phyloP scores from a whole-genome alignment of 2,888 invertebrate genomes.

The Tetranychus piercei region DNA sequence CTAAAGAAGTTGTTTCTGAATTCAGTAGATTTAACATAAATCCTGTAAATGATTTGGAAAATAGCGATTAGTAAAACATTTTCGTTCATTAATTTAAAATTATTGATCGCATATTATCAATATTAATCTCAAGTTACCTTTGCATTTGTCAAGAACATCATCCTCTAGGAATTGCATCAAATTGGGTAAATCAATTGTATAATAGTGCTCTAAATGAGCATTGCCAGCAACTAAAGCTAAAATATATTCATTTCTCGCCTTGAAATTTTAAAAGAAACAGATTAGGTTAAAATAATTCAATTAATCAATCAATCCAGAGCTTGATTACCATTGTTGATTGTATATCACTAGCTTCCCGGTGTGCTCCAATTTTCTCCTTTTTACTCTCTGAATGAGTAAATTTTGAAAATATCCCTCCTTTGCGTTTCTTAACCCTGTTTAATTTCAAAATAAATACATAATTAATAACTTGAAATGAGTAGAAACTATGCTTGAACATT shows the following conservation, averaged over 20 bases:
- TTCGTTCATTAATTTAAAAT: neutral
- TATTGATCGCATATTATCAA: no score
- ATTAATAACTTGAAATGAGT: slow-evolving; percentile 9
- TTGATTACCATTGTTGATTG: slow-evolving; percentile 48
- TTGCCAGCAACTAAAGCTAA: slow-evolving; percentile 77
- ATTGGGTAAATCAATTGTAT: slow-evolving; percentile 69
- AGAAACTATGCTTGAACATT: slow-evolving; percentile 18
- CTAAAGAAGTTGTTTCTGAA: neutral
- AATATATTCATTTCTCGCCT: slow-evolving; percentile 77
- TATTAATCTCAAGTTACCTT: slow-evolving; percentile 10
- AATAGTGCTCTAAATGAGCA: slow-evolving; percentile 76
- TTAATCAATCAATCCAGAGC: neutral
- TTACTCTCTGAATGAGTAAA: slow-evolving; percentile 22
- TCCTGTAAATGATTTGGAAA: neutral
- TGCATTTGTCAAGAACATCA: slow-evolving; percentile 19
- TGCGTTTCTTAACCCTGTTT: slow-evolving; percentile 20
- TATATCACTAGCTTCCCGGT: slow-evolving; percentile 73
- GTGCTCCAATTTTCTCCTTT: slow-evolving; percentile 34
- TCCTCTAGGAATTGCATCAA: slow-evolving; percentile 46
- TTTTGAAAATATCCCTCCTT: slow-evolving; percentile 23
- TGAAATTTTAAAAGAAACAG: neutral
- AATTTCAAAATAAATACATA: slow-evolving; percentile 40
- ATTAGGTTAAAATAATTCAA: neutral
- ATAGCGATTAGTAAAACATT: neutral
- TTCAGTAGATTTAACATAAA: neutral